Evolutionary conservation across 1,140 invertebrate species (phyloP).

Genomic region (Lysiphlebus fabarum): DNA sequence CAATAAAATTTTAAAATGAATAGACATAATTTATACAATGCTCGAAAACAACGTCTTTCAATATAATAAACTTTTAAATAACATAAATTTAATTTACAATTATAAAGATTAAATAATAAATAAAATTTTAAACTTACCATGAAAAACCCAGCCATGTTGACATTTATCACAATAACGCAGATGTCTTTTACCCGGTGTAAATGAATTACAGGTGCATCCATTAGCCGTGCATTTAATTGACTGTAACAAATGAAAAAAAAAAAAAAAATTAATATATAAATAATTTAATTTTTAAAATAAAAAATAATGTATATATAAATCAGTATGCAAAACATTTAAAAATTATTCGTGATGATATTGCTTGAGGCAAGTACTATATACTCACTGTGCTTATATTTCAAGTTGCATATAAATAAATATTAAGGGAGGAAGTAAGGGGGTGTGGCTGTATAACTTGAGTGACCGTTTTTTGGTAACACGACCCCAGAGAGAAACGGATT

Average conservation of each 20-base stretch:
- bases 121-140: conserved; percentile 61
- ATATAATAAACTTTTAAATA: no score
- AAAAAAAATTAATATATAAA: no score
- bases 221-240: conserved; percentile 71
- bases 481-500: conserved; percentile 48
- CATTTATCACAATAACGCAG: conserved; percentile 71
- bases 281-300: not conserved
- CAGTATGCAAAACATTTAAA: conserved; percentile 2
- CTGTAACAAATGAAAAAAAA: conserved; percentile 48
- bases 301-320: not conserved
- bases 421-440: conserved; percentile 21
- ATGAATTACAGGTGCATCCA: conserved; percentile 71
- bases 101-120: not conserved
- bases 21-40: no score
- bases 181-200: conserved; percentile 69
- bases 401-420: not conserved
- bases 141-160: conserved; percentile 75
- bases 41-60: no score
- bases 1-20: no score
- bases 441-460: conserved; percentile 36
- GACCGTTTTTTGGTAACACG: conserved; percentile 45
- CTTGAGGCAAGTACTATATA: no score
- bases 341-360: not conserved
- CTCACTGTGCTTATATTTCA: no score
- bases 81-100: no score